Conservation (phyloP, 1,140 invertebrate species). For the Drosophila orena region DNA sequence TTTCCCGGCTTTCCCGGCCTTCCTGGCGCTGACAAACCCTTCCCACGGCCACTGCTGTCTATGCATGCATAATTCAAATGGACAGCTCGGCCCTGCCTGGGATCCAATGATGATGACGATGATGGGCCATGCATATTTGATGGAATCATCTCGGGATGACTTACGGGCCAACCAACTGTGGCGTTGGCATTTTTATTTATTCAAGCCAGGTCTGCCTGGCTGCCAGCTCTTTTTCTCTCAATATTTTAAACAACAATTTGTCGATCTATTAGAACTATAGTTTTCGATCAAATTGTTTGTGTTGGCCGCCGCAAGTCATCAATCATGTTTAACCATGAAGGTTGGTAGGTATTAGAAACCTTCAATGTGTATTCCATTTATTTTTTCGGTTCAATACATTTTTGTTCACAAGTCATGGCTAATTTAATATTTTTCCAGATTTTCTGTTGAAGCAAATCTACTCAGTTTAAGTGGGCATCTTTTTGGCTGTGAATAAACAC, state of each 20-base stretch:
- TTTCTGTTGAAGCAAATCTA: no score
- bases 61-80: constrained; percentile 60
- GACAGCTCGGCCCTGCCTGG: constrained; percentile 19
- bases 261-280: not conserved
- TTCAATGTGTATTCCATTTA: no score
- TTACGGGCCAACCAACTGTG: constrained; percentile 22
- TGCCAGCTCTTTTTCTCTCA: not conserved
- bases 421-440: no score
- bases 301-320: no score
- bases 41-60: constrained; percentile 3
- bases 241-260: not conserved
- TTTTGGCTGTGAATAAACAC: no score
- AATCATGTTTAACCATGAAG: no score
- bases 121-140: constrained; percentile 52
- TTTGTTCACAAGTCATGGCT: no score
- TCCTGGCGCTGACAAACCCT: constrained; percentile 37
- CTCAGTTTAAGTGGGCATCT: no score
- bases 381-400: no score
- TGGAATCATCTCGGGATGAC: constrained; percentile 39
- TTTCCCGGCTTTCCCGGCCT: not conserved
- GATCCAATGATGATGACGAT: constrained; percentile 20
- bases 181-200: constrained; percentile 9
- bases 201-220: constrained; percentile 1
- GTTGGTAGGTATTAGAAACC: no score
- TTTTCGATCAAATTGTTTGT: not conserved